These are phyloP conservation scores for Eucera pruinosa DNA, from an alignment of 2,888 invertebrate genomes.

Conservation along the genomic window DNA sequence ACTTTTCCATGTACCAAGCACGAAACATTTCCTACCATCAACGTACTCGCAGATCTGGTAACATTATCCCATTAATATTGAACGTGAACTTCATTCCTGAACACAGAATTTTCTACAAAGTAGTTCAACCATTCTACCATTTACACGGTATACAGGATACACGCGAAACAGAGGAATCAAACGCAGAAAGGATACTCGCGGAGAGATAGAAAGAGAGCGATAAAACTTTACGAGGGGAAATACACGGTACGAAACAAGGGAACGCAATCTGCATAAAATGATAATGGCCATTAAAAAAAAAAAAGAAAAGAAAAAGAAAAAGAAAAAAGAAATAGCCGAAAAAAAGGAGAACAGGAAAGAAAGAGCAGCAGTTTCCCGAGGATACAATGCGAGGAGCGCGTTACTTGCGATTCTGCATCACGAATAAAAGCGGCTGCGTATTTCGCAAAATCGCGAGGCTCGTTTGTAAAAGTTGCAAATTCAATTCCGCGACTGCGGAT, in stretches of 20 bases:
- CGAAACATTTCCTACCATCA: too few relatives aligned
- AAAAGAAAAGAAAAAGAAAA: background rate
- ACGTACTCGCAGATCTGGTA: too few relatives aligned
- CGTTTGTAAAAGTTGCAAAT: slow-evolving; percentile 24
- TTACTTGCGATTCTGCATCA: slow-evolving; percentile 19
- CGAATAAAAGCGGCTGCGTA: background rate
- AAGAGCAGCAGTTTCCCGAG: background rate
- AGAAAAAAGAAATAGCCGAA: background rate
- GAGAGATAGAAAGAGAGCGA: background rate
- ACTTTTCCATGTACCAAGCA: too few relatives aligned
- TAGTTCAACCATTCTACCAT: background rate
- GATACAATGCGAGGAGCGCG: background rate
- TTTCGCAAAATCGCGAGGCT: background rate
- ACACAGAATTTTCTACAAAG: background rate
- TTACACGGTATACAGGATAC: background rate
- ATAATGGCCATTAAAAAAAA: slow-evolving; percentile 27
- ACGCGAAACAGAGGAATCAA: background rate
- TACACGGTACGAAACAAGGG: slow-evolving; percentile 10
- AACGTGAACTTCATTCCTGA: too few relatives aligned
- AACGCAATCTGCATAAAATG: slow-evolving; percentile 41
- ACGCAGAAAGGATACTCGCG: background rate
- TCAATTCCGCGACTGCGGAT: slow-evolving; percentile 27
- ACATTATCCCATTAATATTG: too few relatives aligned
- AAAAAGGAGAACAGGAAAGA: background rate
- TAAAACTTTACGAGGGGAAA: background rate